These are phyloP conservation scores for Drosophila paranaensis DNA, from an alignment of 2,888 invertebrate genomes.

Conservation along the genomic window DNA sequence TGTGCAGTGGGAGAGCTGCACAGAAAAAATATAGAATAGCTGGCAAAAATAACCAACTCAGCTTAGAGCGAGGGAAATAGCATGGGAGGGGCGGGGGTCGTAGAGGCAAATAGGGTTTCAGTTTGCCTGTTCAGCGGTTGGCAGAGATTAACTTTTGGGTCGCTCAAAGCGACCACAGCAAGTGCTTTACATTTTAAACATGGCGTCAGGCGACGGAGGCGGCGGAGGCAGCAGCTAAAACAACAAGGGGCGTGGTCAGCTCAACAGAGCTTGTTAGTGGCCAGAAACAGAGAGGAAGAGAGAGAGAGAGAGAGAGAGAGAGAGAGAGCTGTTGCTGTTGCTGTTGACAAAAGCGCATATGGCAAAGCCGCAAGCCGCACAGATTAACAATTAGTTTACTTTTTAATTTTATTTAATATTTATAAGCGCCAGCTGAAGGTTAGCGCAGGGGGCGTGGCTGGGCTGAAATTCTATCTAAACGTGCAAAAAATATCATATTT, in stretches of 20 bases:
- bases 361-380: slow-evolving; percentile 72
- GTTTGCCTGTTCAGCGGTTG: slow-evolving; percentile 73
- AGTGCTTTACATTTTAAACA: slow-evolving; percentile 79
- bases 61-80: slow-evolving; percentile 23
- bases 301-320: slow-evolving; percentile 13
- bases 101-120: slow-evolving; percentile 16
- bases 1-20: slow-evolving; percentile 28
- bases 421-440: slow-evolving; percentile 45
- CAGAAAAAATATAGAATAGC: slow-evolving; percentile 30
- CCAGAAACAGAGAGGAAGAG: slow-evolving; percentile 23
- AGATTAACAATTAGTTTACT: slow-evolving; percentile 76
- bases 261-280: slow-evolving; percentile 74
- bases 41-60: slow-evolving; percentile 58
- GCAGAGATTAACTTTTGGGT: slow-evolving; percentile 80
- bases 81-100: not conserved
- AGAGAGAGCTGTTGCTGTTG: slow-evolving; percentile 8
- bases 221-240: slow-evolving; percentile 9
- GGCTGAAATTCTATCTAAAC: not conserved
- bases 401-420: slow-evolving; percentile 77
- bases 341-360: slow-evolving; percentile 64
- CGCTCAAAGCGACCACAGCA: slow-evolving; percentile 79
- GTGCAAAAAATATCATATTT: not conserved
- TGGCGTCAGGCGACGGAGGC: slow-evolving; percentile 29
- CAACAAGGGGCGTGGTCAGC: slow-evolving; percentile 35
- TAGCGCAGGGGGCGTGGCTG: not conserved